phyloP scores from a whole-genome alignment of 2,797 vertebrate species.

The Etheostoma nigrum region DNA sequence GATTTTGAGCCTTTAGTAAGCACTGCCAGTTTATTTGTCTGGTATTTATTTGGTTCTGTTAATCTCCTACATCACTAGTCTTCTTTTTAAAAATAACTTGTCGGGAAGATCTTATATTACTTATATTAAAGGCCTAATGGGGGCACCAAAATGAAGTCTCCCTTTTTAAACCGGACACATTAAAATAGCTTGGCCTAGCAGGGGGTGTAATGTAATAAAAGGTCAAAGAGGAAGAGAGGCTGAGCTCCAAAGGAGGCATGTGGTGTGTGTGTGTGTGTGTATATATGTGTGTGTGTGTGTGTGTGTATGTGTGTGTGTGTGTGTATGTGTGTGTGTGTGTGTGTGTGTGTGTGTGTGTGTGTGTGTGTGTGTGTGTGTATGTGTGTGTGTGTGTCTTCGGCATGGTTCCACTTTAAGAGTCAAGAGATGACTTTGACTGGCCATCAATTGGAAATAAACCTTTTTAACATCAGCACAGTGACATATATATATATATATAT shows the following conservation, averaged over 20 bases:
- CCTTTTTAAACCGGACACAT: no score
- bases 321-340: not conserved
- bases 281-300: not conserved
- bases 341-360: no score
- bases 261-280: not conserved
- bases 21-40: not conserved
- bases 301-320: not conserved
- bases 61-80: no score
- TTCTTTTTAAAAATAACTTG: no score
- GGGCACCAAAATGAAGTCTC: no score
- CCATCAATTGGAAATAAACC: not conserved
- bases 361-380: no score
- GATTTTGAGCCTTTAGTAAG: not conserved
- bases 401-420: not conserved
- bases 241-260: not conserved
- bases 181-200: not conserved
- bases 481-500: no score
- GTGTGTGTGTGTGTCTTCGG: no score
- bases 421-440: not conserved
- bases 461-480: not conserved
- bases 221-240: slow-evolving; percentile 4
- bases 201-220: slow-evolving; percentile 26
- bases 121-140: not conserved
- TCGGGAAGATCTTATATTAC: no score
- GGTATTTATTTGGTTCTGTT: no score